These are phyloP conservation scores for Nomada fabriciana DNA, from an alignment of 2,888 invertebrate genomes.

Conservation along the genomic window DNA sequence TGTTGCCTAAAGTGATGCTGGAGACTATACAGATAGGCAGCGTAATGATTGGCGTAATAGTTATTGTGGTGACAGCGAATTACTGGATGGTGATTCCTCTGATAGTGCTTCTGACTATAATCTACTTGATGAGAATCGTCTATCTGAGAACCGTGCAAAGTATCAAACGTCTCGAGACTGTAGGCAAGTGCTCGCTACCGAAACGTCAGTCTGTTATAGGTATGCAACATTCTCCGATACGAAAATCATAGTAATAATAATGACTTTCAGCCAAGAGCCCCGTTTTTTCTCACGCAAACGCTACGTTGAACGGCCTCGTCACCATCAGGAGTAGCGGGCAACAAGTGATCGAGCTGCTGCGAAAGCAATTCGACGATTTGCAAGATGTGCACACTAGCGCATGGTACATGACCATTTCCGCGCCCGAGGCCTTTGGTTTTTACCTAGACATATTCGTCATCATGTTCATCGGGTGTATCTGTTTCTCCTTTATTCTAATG, in stretches of 20 bases:
- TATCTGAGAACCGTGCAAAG: constrained; percentile 90
- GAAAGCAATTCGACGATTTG: constrained; percentile 90
- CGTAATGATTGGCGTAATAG: constrained; percentile 84
- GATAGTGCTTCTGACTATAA: constrained; percentile 86
- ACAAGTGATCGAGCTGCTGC: constrained; percentile 87
- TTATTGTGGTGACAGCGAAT: constrained; percentile 86
- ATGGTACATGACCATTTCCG: constrained; percentile 88
- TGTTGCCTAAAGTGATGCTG: constrained; percentile 86
- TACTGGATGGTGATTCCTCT: constrained; percentile 89
- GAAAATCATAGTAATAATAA: background rate
- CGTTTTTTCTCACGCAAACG: constrained; percentile 95
- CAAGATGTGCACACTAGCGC: constrained; percentile 90
- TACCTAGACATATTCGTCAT: constrained; percentile 90
- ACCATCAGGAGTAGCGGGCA: constrained; percentile 93
- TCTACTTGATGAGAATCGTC: constrained; percentile 87
- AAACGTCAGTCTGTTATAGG: background rate
- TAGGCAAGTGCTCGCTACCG: constrained; percentile 80
- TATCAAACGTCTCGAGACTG: constrained; percentile 88
- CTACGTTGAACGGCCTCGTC: constrained; percentile 93
- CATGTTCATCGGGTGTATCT: constrained; percentile 88
- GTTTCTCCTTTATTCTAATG: constrained; percentile 88
- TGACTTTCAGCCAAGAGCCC: constrained; percentile 89
- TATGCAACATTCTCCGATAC: background rate
- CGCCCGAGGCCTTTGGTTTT: constrained; percentile 90
- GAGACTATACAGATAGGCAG: constrained; percentile 85